phyloP scores from a whole-genome alignment of 2,797 vertebrate species.

The Xiphorhynchus erythropygius region DNA sequence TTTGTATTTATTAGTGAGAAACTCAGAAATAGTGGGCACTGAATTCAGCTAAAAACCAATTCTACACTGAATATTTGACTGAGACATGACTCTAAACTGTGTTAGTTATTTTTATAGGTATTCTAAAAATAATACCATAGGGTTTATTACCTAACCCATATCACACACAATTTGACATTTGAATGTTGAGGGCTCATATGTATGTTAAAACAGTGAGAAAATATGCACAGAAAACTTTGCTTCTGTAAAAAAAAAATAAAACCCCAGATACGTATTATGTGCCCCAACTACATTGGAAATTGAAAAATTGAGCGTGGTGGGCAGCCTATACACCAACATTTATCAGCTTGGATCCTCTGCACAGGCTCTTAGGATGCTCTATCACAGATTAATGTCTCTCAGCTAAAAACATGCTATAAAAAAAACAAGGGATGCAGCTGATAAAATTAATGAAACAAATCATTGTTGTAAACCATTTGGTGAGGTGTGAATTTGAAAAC shows the following conservation, averaged over 20 bases:
- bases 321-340: not conserved
- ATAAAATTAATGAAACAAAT: conserved; percentile 66
- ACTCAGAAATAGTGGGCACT: not conserved
- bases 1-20: conserved; percentile 5
- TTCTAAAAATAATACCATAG: conserved; percentile 34
- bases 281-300: not conserved
- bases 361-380: conserved; percentile 7
- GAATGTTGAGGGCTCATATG: not conserved
- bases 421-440: conserved; percentile 11
- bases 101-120: conserved; percentile 31
- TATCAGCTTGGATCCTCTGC: not conserved
- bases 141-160: conserved; percentile 8
- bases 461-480: conserved; percentile 58
- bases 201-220: conserved; percentile 28
- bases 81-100: not conserved
- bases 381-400: conserved; percentile 8
- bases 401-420: conserved; percentile 27
- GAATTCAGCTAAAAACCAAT: not conserved
- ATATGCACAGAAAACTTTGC: not conserved
- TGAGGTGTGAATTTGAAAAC: conserved; percentile 64
- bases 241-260: not conserved
- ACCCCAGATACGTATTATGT: not conserved
- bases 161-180: conserved; percentile 1
- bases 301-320: not conserved
- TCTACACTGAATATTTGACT: not conserved